These are phyloP conservation scores for Catharus ustulatus DNA, from an alignment of 2,797 vertebrate genomes.

Conservation along the genomic window DNA sequence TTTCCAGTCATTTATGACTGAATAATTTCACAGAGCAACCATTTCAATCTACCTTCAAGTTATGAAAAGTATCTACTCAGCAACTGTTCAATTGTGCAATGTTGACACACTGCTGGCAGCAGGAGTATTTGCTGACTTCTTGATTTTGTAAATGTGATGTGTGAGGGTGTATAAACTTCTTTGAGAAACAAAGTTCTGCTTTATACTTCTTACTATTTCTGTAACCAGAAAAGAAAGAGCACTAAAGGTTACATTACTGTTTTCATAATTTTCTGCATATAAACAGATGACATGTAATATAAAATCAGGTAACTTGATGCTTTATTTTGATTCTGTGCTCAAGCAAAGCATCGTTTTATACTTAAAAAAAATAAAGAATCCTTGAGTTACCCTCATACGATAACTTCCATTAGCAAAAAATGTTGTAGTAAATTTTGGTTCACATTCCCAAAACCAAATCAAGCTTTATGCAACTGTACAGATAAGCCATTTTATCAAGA, in stretches of 20 bases:
- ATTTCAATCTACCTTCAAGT: constrained; percentile 8
- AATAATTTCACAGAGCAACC: constrained; percentile 8
- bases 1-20: not conserved
- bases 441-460: not conserved
- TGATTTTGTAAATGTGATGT: constrained; percentile 12
- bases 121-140: constrained; percentile 6
- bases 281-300: not conserved
- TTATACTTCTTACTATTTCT: not conserved
- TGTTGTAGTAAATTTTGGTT: not conserved
- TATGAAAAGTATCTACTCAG: constrained; percentile 19
- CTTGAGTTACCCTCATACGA: not conserved
- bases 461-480: not conserved
- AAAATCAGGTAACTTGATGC: no score
- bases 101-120: not conserved
- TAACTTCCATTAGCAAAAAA: not conserved
- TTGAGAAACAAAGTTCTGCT: not conserved
- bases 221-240: not conserved
- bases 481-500: not conserved
- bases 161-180: not conserved
- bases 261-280: not conserved
- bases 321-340: not conserved
- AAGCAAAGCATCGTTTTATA: not conserved
- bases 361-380: not conserved
- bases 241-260: not conserved
- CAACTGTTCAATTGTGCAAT: not conserved